These are phyloP conservation scores for Callyntrura sp. DNA, from an alignment of 2,888 invertebrate species.

Conservation along the genomic window DNA sequence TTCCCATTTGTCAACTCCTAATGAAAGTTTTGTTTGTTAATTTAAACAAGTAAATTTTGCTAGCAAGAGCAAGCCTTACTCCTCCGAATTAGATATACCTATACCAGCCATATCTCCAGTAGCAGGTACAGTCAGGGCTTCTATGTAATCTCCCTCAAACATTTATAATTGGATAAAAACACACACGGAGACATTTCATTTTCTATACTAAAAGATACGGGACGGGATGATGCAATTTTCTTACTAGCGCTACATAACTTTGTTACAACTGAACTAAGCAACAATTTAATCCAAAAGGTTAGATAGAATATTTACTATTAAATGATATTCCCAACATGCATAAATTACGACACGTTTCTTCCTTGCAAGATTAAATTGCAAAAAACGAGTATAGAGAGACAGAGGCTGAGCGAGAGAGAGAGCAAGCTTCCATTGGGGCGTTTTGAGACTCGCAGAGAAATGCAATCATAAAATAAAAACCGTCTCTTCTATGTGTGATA, in stretches of 20 bases:
- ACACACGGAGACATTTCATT: constrained; percentile 18
- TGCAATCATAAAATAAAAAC: neutral
- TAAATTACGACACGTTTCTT: neutral
- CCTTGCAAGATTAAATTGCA: neutral
- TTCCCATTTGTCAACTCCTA: constrained; percentile 65
- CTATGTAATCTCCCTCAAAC: neutral
- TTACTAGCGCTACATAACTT: neutral
- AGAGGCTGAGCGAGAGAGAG: neutral
- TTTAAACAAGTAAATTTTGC: constrained; percentile 42
- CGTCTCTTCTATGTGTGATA: neutral
- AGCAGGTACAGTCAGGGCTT: too few relatives aligned
- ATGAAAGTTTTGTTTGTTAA: constrained; percentile 60
- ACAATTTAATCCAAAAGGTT: neutral
- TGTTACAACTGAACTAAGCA: neutral
- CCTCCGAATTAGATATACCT: neutral
- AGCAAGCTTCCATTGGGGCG: neutral
- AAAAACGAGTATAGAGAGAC: too few relatives aligned
- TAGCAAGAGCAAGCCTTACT: neutral
- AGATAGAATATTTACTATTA: neutral
- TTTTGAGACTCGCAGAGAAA: neutral
- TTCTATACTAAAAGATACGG: constrained; percentile 3
- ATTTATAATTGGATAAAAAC: constrained; percentile 29
- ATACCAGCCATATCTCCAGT: too few relatives aligned
- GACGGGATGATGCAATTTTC: too few relatives aligned
- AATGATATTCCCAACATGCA: neutral